Evolutionary conservation across 2,113 vertebrate species (phyloP).

Genomic region (Cynocephalus volans): DNA sequence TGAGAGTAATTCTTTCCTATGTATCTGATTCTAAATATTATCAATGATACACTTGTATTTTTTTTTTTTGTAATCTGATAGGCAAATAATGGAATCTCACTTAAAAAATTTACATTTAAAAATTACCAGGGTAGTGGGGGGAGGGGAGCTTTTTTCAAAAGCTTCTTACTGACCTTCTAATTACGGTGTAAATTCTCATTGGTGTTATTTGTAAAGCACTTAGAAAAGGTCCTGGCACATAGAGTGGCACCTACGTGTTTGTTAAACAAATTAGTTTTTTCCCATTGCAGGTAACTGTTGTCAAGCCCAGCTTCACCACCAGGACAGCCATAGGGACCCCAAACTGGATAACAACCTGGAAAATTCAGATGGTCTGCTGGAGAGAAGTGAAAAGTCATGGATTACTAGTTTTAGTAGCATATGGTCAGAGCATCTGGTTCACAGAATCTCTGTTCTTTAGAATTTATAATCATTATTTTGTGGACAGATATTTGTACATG

Average conservation of each 20-base stretch:
- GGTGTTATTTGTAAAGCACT: background rate
- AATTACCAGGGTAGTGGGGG: background rate
- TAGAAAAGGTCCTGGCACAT: background rate
- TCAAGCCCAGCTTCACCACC: background rate
- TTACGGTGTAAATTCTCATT: background rate
- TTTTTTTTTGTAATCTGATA: background rate
- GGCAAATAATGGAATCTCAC: constrained; percentile 34
- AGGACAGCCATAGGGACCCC: background rate
- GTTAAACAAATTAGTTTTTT: background rate
- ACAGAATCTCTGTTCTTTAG: constrained; percentile 25
- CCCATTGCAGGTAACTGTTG: background rate
- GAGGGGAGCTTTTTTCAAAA: background rate
- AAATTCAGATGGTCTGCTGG: background rate
- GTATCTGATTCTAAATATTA: background rate
- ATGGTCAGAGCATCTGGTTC: background rate
- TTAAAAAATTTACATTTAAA: constrained; percentile 30
- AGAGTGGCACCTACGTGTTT: background rate
- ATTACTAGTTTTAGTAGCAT: background rate
- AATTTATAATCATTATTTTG: constrained; percentile 31
- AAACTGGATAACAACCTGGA: background rate
- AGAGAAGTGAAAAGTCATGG: background rate
- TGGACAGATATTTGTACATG: background rate
- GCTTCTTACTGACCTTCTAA: background rate
- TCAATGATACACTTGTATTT: background rate
- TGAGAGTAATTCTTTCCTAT: background rate